Evolutionary conservation across 2,113 vertebrate genomes (phyloP), one percentile per base, ranked within the genome.

Genomic region (Notarius quadriscutis): DNA sequence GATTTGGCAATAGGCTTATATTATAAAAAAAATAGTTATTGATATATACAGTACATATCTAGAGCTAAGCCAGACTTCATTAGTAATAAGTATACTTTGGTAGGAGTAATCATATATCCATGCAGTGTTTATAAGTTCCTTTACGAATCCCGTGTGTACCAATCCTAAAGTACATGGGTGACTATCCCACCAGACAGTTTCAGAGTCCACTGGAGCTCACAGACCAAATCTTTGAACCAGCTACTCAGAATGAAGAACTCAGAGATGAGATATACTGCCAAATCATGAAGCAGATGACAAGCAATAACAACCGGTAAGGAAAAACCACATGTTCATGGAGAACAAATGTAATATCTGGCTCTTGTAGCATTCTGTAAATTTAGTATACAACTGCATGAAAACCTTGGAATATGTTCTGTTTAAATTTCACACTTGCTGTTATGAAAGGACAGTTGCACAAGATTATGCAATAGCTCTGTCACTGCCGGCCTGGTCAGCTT

Each of bases 91-190:
- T 79, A 27, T 58, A 34, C 8, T 65, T 7, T 65, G 84, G 58
- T 51, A 17, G 14, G 20, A n/a, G 22, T 71, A 80, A n/a, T 71
- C 48, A 62, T n/a, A 78, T 10, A 57, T 62, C 50, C 25, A 1
- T 62, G 15, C 22, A 75, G 7, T 72, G 63, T 12, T 60, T n/a
- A 20, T 93, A 88, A 94, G 89, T 87, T 91, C 86, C 93, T 96
- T 96, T 89, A 96, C 91, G 41, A 55, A 78, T 48, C 0, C 83
- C 30, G 20, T 10, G 34, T 75, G 34, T 51, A 99, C 97, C 97
- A 71, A 97, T 99, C 91, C 94, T 99, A 92, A 98, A 96, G 93
- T 99, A 98, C 87, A 99, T 98, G 97, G 98, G 98, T 0, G 98
- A 99, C 92, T 99, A 99, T 88, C 98, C 98, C 7, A 95, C 97